Evolutionary conservation across 2,888 invertebrate species (phyloP).

Genomic region (Trachelus tabidus): DNA sequence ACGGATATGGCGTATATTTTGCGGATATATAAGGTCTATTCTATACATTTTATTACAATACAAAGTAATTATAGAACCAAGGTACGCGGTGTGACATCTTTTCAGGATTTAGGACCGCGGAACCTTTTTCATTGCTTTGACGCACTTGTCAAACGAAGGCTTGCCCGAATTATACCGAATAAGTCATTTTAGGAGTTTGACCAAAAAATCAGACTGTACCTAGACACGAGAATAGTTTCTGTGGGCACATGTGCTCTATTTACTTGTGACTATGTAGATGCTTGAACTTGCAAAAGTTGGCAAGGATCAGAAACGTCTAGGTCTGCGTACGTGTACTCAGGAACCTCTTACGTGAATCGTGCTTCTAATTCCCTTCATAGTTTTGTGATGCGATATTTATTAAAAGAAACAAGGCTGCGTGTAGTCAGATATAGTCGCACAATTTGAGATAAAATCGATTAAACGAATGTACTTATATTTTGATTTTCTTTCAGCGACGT

Average conservation of each 20-base stretch:
- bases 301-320: neutral
- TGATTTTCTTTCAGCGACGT: neutral
- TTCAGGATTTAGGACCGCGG: neutral
- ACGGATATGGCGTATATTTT: neutral
- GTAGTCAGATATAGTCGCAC: neutral
- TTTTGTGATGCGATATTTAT: neutral
- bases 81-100: neutral
- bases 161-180: neutral
- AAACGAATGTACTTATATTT: neutral
- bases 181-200: neutral
- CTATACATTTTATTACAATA: neutral
- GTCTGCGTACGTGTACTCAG: neutral
- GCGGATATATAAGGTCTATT: neutral
- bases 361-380: neutral
- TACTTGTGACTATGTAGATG: neutral
- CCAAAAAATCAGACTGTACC: neutral
- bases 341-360: neutral
- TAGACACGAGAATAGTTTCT: neutral
- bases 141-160: neutral
- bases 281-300: neutral
- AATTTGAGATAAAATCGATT: neutral
- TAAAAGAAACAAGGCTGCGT: neutral
- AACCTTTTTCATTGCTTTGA: neutral
- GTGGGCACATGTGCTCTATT: neutral
- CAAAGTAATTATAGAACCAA: neutral